A percentile compares a stretch with the other conserved stretches of the same genome.
phyloP scores from a whole-genome alignment of 64 coral and sea anemone genomes.

The Pachyseris speciosa region DNA sequence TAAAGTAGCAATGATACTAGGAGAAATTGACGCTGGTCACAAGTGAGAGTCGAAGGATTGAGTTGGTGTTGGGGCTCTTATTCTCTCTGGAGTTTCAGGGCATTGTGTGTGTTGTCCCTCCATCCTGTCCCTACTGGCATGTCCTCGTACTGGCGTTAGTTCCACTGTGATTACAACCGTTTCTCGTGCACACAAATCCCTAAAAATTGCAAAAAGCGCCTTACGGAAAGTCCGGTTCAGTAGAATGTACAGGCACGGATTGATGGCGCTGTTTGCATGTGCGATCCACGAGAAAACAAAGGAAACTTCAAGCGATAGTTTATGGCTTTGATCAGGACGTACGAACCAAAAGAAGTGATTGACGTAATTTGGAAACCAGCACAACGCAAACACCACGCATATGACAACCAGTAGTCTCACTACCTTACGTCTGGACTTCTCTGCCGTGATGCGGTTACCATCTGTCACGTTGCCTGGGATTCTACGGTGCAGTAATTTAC shows the following conservation, averaged over 20 bases:
- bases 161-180: background rate
- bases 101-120: background rate
- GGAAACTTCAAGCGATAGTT: background rate
- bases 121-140: background rate
- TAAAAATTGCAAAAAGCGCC: background rate
- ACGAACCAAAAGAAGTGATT: conserved; percentile 39
- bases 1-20: too few relatives aligned
- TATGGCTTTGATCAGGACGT: background rate
- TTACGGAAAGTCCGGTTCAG: conserved; percentile 18
- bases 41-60: too few relatives aligned
- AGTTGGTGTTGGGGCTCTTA: background rate
- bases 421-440: conserved; percentile 32
- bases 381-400: conserved; percentile 34
- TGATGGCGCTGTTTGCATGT: conserved; percentile 65
- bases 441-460: background rate
- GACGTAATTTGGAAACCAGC: conserved; percentile 47
- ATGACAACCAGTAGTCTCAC: conserved; percentile 30
- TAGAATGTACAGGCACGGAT: conserved; percentile 44
- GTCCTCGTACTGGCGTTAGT: background rate
- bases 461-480: conserved; percentile 47
- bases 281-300: conserved; percentile 46
- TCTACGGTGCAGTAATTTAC: conserved; percentile 22
- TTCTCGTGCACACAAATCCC: background rate
- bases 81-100: background rate
- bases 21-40: too few relatives aligned